Conservation (phyloP, 2,113 vertebrate genomes). For the Trachemys scripta region DNA sequence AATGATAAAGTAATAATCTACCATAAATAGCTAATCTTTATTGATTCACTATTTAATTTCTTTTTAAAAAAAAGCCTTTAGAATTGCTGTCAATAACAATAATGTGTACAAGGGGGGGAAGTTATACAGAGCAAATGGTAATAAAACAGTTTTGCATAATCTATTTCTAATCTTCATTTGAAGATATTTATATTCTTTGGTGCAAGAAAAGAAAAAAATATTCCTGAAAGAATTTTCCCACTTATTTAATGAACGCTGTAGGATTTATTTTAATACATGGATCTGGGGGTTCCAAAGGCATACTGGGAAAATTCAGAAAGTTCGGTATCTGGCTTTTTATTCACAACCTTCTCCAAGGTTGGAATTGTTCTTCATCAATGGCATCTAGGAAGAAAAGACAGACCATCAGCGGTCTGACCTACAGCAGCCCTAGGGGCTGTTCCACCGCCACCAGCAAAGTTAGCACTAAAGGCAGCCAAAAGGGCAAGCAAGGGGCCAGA, state of each 20-base stretch:
- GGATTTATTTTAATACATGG: constrained; percentile 56
- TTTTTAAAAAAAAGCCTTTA: constrained; percentile 73
- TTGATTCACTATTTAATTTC: constrained; percentile 86
- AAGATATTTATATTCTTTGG: constrained; percentile 65
- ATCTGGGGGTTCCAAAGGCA: constrained; percentile 46
- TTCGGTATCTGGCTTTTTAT: constrained; percentile 63
- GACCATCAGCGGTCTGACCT: constrained; percentile 65
- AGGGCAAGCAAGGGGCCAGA: constrained; percentile 19
- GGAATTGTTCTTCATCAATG: constrained; percentile 68
- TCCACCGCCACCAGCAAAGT: constrained; percentile 68
- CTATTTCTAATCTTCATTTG: constrained; percentile 51
- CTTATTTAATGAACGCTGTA: constrained; percentile 41
- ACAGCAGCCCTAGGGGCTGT: constrained; percentile 74
- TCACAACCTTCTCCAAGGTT: constrained; percentile 47
- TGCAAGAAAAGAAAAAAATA: constrained; percentile 42
- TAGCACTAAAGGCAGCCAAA: constrained; percentile 49
- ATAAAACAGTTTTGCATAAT: constrained; percentile 55
- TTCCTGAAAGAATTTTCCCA: constrained; percentile 47
- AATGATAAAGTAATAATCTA: constrained; percentile 91
- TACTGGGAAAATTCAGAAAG: constrained; percentile 51
- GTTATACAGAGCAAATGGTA: constrained; percentile 43
- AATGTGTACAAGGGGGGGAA: constrained; percentile 49
- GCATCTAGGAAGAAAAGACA: constrained; percentile 65
- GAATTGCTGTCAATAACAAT: constrained; percentile 83
- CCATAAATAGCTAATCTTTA: constrained; percentile 92